Conservation (phyloP, 1,140 invertebrate species). For the Luehdorfia chinensis region DNA sequence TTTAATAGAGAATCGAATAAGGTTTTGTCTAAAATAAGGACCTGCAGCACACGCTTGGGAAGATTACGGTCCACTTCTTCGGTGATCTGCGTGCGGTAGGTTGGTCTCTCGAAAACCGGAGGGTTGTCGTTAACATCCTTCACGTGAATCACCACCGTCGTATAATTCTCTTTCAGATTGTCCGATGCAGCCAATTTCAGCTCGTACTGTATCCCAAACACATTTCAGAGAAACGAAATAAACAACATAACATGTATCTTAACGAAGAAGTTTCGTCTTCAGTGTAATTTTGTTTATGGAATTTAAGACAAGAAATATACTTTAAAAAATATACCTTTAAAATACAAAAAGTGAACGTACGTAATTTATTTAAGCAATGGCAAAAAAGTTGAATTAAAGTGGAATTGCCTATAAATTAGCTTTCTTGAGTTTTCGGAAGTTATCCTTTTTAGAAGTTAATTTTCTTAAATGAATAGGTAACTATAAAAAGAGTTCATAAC, state of each 20-base stretch:
- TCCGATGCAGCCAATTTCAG: conserved; percentile 94
- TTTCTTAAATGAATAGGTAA: conserved; percentile 13
- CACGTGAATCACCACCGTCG: conserved; percentile 95
- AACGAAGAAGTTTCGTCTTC: neutral
- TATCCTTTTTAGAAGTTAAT: conserved; percentile 12
- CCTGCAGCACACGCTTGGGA: conserved; percentile 95
- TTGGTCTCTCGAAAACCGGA: conserved; percentile 90
- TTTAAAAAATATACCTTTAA: neutral
- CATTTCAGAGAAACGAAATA: neutral
- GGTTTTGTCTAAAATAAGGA: conserved; percentile 64
- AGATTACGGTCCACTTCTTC: conserved; percentile 96
- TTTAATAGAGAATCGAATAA: conserved; percentile 48
- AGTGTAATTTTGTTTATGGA: neutral
- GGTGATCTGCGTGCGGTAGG: conserved; percentile 96
- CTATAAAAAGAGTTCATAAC: conserved; percentile 13
- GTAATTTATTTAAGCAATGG: conserved; percentile 8
- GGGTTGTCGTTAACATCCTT: conserved; percentile 96
- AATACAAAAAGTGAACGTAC: neutral
- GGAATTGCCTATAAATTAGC: conserved; percentile 33
- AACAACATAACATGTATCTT: neutral
- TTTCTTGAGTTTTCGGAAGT: conserved; percentile 17
- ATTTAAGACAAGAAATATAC: neutral
- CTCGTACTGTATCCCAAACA: conserved; percentile 85
- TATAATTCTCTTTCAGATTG: conserved; percentile 97
- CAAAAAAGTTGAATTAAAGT: conserved; percentile 32